A percentile compares a stretch with the other conserved stretches of the same genome.
phyloP scores from a whole-genome alignment of 2,797 vertebrate genomes.

The Hyperoplus lanceolatus region DNA sequence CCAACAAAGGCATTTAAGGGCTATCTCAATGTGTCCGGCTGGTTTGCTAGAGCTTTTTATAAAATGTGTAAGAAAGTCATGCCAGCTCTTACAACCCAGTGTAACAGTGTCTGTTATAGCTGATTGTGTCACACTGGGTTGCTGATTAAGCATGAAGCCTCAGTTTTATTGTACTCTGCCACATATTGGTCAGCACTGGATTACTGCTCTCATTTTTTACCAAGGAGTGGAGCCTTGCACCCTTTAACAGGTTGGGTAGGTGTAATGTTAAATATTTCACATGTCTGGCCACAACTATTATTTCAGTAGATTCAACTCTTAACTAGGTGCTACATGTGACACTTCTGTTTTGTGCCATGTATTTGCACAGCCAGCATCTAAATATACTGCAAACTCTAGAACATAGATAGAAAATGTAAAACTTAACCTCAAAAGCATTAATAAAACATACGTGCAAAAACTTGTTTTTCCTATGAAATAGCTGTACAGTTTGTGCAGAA shows the following conservation, averaged over 20 bases:
- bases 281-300: conserved; percentile 13
- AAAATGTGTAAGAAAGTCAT: conserved; percentile 28
- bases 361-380: background rate
- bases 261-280: conserved; percentile 15
- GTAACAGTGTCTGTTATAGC: conserved; percentile 48
- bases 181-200: conserved; percentile 36
- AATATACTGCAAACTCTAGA: too few relatives aligned
- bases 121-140: conserved; percentile 60
- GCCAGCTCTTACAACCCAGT: conserved; percentile 38
- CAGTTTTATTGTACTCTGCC: conserved; percentile 36
- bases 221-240: conserved; percentile 25
- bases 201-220: conserved; percentile 43
- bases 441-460: too few relatives aligned
- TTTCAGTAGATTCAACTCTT: conserved; percentile 14
- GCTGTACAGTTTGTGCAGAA: too few relatives aligned
- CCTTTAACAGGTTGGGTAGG: conserved; percentile 34
- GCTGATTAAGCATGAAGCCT: conserved; percentile 66
- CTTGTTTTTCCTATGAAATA: too few relatives aligned
- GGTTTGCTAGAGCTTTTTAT: conserved; percentile 17
- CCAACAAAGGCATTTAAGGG: background rate
- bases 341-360: background rate
- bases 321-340: conserved; percentile 20
- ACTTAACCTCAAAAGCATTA: too few relatives aligned
- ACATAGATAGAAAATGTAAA: too few relatives aligned
- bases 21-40: conserved; percentile 22